phyloP scores from a whole-genome alignment of 2,113 vertebrate genomes.

The Blennius ocellaris region DNA sequence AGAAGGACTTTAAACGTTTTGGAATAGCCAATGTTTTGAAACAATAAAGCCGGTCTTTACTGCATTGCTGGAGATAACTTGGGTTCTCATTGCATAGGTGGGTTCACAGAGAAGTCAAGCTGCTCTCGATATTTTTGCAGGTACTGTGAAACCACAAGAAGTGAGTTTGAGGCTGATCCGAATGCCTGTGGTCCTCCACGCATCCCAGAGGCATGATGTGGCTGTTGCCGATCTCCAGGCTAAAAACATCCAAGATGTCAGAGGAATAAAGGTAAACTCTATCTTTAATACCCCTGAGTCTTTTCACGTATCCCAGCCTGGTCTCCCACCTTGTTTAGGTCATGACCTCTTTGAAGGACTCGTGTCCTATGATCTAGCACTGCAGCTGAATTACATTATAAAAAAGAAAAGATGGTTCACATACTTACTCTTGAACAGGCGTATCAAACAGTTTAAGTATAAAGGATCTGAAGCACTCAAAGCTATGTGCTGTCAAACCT shows the following conservation, averaged over 20 bases:
- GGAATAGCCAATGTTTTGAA: constrained; percentile 17
- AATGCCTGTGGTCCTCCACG: constrained; percentile 27
- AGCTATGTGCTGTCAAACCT: too few relatives aligned
- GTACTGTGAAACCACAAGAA: constrained; percentile 21
- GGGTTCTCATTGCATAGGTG: too few relatives aligned
- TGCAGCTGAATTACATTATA: constrained; percentile 34
- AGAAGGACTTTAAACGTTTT: constrained; percentile 8
- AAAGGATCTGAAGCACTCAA: constrained; percentile 32
- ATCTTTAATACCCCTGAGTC: too few relatives aligned
- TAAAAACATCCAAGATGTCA: too few relatives aligned
- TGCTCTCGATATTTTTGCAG: constrained; percentile 24
- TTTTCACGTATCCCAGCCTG: constrained; percentile 20
- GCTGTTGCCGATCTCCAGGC: constrained; percentile 2
- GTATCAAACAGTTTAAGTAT: constrained; percentile 37
- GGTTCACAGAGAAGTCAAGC: constrained; percentile 14
- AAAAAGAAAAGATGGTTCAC: constrained; percentile 30
- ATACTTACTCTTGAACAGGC: too few relatives aligned
- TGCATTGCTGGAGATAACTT: neutral
- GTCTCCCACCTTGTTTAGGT: too few relatives aligned
- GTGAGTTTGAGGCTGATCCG: constrained; percentile 11
- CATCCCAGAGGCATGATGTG: neutral
- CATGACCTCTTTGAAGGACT: constrained; percentile 32
- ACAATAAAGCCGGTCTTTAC: constrained; percentile 11
- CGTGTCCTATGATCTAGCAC: constrained; percentile 25
- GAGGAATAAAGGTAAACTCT: too few relatives aligned